phyloP scores from a whole-genome alignment of 1,140 invertebrate species.

The Stegodyphus mimosarum region DNA sequence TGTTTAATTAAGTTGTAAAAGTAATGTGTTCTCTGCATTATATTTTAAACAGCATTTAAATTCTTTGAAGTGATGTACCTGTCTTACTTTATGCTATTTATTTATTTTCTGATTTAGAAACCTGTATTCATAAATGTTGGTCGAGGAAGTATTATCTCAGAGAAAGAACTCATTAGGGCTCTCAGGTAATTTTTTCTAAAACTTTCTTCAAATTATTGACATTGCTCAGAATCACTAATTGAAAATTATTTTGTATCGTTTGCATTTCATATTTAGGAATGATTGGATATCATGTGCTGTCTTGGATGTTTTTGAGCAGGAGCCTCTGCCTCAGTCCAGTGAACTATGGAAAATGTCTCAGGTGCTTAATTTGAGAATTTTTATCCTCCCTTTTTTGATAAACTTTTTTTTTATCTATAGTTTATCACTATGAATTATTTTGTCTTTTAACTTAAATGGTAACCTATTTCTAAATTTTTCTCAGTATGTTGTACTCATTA shows the following conservation, averaged over 20 bases:
- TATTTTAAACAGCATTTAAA: no score
- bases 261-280: constrained; percentile 45
- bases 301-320: constrained; percentile 74
- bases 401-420: not conserved
- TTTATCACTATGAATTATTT: no score
- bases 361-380: constrained; percentile 64
- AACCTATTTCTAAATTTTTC: no score
- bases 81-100: no score
- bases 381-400: not conserved
- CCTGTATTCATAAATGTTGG: constrained; percentile 74
- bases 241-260: no score
- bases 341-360: constrained; percentile 72
- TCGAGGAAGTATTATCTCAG: constrained; percentile 72
- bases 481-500: no score
- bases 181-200: constrained; percentile 65
- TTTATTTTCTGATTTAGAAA: constrained; percentile 61
- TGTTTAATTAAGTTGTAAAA: no score
- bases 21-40: no score
- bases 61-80: no score
- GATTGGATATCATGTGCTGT: constrained; percentile 73
- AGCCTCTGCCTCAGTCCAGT: constrained; percentile 72
- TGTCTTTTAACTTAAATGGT: no score
- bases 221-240: no score
- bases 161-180: constrained; percentile 71
- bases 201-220: not conserved